Evolutionary conservation across 2,797 vertebrate genomes (phyloP).

Genomic region (Basileuterus tristriatus): DNA sequence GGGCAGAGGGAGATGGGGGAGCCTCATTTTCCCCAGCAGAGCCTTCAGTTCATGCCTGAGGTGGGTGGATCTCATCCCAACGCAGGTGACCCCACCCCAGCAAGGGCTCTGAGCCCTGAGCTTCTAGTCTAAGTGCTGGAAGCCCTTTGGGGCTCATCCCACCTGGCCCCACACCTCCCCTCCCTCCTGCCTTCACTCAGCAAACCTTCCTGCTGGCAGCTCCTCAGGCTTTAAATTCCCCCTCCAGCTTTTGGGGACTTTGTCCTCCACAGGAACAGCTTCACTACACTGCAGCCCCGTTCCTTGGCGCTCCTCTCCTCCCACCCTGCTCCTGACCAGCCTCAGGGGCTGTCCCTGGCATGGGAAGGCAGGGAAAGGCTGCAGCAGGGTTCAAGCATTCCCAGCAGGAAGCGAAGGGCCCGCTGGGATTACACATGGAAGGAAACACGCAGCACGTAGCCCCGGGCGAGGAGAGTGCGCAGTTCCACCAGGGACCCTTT

Average conservation of each 20-base stretch:
- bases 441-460: conserved; percentile 1
- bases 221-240: neutral
- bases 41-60: neutral
- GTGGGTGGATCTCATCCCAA: neutral
- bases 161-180: neutral
- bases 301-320: neutral
- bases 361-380: neutral
- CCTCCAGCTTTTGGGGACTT: neutral
- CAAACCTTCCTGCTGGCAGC: neutral
- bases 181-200: neutral
- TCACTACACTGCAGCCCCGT: accelerated
- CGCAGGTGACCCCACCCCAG: accelerated
- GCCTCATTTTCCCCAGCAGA: neutral
- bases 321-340: neutral
- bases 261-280: neutral
- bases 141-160: neutral
- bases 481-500: neutral
- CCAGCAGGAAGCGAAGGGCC: conserved; percentile 5
- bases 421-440: conserved; percentile 30
- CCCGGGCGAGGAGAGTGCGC: neutral
- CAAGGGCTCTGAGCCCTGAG: neutral
- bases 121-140: accelerated
- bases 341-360: neutral
- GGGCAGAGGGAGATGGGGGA: neutral
- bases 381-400: neutral